Conservation (phyloP, 64 coral and sea anemone genomes). For the Montipora foliosa region DNA sequence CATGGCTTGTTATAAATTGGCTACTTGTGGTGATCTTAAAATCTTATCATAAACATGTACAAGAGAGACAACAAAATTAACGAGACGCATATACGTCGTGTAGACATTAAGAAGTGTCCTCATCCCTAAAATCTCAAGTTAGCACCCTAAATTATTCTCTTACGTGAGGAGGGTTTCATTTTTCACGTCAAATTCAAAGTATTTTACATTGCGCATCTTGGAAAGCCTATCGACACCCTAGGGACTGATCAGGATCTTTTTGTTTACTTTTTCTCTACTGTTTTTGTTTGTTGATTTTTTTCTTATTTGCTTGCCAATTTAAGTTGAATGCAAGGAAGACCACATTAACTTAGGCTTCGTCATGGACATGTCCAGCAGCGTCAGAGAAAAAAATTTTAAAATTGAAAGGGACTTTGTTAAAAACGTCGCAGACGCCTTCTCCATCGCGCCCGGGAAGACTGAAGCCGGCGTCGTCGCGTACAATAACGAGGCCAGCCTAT, state of each 20-base stretch:
- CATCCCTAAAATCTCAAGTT: no score
- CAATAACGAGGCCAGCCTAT: slow-evolving; percentile 61
- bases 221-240: no score
- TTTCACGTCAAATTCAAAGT: no score
- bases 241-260: background rate
- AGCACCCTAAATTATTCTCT: no score
- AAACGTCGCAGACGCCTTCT: slow-evolving; percentile 56
- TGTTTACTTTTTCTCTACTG: background rate
- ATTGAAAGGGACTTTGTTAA: slow-evolving; percentile 87
- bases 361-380: slow-evolving; percentile 66
- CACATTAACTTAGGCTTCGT: slow-evolving; percentile 43
- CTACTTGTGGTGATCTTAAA: no score
- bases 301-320: background rate
- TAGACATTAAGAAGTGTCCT: no score
- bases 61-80: no score
- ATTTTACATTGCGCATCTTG: no score
- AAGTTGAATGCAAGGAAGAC: slow-evolving; percentile 21
- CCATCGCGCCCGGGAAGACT: slow-evolving; percentile 55
- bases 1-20: no score
- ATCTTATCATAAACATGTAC: no score
- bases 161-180: no score
- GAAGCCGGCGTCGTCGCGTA: slow-evolving; percentile 67
- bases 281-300: background rate
- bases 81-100: no score
- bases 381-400: slow-evolving; percentile 58